A percentile compares a stretch with the other conserved stretches of the same genome.
Evolutionary conservation across 2,888 invertebrate species (phyloP).

Genomic region (Byasa hedistus): DNA sequence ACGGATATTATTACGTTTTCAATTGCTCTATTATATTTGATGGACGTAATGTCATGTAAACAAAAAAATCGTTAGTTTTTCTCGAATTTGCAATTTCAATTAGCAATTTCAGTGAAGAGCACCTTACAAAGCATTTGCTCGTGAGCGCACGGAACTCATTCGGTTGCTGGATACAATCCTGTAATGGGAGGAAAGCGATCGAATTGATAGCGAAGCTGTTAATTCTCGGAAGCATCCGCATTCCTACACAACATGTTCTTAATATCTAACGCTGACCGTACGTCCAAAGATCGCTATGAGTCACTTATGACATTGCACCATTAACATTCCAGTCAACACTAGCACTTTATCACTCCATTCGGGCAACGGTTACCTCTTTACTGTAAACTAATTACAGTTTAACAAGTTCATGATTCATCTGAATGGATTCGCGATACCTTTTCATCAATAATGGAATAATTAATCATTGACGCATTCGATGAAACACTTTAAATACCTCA

Average conservation of each 20-base stretch:
- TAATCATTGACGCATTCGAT: constrained; percentile 11
- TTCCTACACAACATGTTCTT: constrained; percentile 70
- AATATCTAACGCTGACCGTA: constrained; percentile 53
- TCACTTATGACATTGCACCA: constrained; percentile 71
- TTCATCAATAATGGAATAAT: constrained; percentile 13
- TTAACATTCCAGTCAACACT: constrained; percentile 67
- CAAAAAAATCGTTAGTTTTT: not conserved
- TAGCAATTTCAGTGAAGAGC: not conserved
- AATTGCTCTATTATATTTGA: not conserved
- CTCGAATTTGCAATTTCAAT: not conserved
- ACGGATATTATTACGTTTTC: not conserved
- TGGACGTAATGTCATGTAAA: not conserved
- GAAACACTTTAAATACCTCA: constrained; percentile 10
- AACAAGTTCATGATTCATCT: constrained; percentile 23
- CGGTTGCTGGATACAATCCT: constrained; percentile 38
- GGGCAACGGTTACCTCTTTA: constrained; percentile 44
- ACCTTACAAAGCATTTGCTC: not conserved
- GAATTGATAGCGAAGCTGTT: constrained; percentile 51
- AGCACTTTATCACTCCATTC: constrained; percentile 51
- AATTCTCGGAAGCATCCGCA: constrained; percentile 70
- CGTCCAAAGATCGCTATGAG: constrained; percentile 52
- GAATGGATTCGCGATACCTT: constrained; percentile 22
- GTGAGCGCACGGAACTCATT: constrained; percentile 36
- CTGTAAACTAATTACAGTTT: constrained; percentile 17
- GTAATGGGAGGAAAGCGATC: constrained; percentile 41